Evolutionary conservation across 1,140 invertebrate genomes (phyloP).

Genomic region (Ylistrum balloti): DNA sequence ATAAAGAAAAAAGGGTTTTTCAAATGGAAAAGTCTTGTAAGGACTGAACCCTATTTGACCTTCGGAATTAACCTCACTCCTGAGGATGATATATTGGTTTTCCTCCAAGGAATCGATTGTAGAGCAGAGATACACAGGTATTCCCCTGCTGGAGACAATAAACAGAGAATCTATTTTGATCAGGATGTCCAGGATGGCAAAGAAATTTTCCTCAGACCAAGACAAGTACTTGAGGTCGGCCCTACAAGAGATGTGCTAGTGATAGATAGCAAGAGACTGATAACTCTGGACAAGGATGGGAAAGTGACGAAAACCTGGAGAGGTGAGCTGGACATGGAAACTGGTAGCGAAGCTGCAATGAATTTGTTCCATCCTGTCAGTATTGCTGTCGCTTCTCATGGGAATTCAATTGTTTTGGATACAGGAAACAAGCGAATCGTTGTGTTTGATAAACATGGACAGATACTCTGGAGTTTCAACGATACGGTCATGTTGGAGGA

Average conservation of each 20-base stretch:
- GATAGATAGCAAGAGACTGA: background rate
- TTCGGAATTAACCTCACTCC: background rate
- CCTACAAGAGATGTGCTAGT: background rate
- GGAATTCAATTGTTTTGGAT: background rate
- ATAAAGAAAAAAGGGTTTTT: background rate
- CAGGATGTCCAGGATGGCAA: background rate
- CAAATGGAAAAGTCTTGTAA: background rate
- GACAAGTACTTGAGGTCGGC: background rate
- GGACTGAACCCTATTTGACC: background rate
- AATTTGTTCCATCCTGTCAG: background rate
- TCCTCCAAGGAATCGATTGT: background rate
- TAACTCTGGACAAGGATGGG: background rate
- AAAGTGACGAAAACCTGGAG: slow-evolving; percentile 1
- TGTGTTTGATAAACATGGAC: background rate
- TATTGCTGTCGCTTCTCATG: background rate
- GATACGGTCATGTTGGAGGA: background rate
- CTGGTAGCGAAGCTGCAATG: background rate
- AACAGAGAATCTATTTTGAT: background rate
- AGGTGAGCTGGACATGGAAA: background rate
- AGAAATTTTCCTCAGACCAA: slow-evolving; percentile 6
- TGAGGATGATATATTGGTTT: background rate
- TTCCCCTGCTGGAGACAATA: background rate
- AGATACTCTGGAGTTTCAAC: background rate
- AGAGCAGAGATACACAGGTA: background rate
- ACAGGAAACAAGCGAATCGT: background rate